Percentiles rank a stretch among this genome's conserved stretches.
These are phyloP conservation scores for Tragelaphus strepsiceros DNA, from an alignment of 2,113 vertebrate genomes.

Conservation along the genomic window DNA sequence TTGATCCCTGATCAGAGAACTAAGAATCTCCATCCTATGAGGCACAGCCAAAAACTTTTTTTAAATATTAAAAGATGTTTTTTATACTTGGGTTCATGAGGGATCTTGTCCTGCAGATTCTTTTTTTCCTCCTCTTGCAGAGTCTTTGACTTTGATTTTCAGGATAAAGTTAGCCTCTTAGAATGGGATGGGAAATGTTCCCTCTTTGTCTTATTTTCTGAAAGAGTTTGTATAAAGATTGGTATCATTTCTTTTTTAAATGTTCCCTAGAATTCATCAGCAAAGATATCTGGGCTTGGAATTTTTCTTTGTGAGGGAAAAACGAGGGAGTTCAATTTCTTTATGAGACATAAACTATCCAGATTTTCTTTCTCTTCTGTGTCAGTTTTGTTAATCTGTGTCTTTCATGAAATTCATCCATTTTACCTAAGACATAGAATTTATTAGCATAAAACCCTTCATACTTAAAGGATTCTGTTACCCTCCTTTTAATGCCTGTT, in stretches of 20 bases:
- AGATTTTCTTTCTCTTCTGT: background rate
- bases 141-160: background rate
- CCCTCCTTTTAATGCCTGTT: background rate
- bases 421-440: background rate
- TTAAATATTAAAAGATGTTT: background rate
- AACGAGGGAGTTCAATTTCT: background rate
- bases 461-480: background rate
- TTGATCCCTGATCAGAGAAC: background rate
- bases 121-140: background rate
- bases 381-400: background rate
- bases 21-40: background rate
- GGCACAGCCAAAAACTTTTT: background rate
- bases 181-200: background rate
- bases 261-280: background rate
- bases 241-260: background rate
- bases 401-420: background rate
- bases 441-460: background rate
- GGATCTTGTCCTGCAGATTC: background rate
- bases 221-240: background rate
- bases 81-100: background rate
- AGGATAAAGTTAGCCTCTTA: background rate
- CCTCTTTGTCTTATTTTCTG: background rate
- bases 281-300: background rate
- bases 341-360: background rate
- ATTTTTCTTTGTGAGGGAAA: background rate